A percentile compares a stretch with the other conserved stretches of the same genome.
Conservation (phyloP, 1,140 invertebrate genomes). For the Drosophila eugracilis region DNA sequence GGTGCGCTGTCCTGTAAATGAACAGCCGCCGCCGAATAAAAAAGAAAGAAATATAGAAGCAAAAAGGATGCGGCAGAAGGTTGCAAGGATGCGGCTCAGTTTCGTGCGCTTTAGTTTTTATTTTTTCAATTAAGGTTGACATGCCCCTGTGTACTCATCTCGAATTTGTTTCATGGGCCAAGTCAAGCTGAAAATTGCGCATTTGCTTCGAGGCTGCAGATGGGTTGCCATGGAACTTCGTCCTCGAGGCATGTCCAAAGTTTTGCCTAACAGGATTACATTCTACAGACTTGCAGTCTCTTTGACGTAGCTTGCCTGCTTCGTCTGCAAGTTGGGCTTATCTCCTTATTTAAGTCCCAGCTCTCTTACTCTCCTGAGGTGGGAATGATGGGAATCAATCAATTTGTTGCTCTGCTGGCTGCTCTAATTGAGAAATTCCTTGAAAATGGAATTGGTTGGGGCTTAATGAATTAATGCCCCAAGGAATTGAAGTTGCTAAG, state of each 20-base stretch:
- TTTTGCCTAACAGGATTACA: conserved; percentile 73
- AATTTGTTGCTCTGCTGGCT: conserved; percentile 70
- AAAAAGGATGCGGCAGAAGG: conserved; percentile 47
- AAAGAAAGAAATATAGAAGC: conserved; percentile 12
- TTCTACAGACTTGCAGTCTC: conserved; percentile 19
- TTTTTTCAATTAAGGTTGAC: conserved; percentile 80
- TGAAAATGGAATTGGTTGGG: neutral
- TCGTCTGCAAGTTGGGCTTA: conserved; percentile 49
- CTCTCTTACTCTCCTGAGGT: conserved; percentile 14
- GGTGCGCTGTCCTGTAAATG: conserved; percentile 79
- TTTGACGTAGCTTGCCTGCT: conserved; percentile 8
- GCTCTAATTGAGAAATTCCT: conserved; percentile 68
- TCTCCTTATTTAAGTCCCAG: conserved; percentile 13
- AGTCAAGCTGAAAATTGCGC: conserved; percentile 82
- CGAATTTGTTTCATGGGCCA: conserved; percentile 72
- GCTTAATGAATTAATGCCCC: neutral
- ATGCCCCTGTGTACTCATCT: conserved; percentile 55
- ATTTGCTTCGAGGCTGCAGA: conserved; percentile 50
- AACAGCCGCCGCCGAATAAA: conserved; percentile 58
- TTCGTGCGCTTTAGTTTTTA: conserved; percentile 40
- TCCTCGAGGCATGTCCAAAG: conserved; percentile 31
- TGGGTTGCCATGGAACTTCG: conserved; percentile 36
- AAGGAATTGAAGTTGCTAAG: neutral
- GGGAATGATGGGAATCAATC: conserved; percentile 61
- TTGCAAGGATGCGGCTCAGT: conserved; percentile 49